Evolutionary conservation across 2,113 vertebrate species (phyloP).

Genomic region (Solenodon paradoxus): DNA sequence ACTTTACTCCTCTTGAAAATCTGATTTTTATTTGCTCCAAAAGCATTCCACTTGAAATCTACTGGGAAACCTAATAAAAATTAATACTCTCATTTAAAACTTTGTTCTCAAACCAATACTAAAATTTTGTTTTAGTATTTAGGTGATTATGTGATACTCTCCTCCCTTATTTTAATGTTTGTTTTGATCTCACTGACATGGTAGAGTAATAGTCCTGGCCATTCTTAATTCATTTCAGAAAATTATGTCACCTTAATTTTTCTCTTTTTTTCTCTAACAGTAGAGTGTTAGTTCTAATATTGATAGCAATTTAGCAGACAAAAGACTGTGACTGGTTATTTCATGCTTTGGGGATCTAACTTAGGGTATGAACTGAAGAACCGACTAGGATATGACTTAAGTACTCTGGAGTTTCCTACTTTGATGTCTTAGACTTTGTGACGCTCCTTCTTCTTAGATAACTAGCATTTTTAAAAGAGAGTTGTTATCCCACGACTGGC

Average conservation of each 20-base stretch:
- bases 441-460: background rate
- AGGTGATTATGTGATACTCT: background rate
- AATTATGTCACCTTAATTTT: background rate
- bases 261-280: background rate
- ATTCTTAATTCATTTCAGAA: slow-evolving; percentile 12
- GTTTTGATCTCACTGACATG: slow-evolving; percentile 33
- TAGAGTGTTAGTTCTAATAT: background rate
- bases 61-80: slow-evolving; percentile 33
- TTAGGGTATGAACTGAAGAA: background rate
- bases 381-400: background rate
- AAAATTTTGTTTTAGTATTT: slow-evolving; percentile 29
- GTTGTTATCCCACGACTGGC: background rate
- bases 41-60: slow-evolving; percentile 27
- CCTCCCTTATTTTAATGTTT: slow-evolving; percentile 27
- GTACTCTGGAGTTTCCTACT: background rate
- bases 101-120: slow-evolving; percentile 27
- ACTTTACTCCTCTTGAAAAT: slow-evolving; percentile 45
- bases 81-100: background rate
- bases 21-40: slow-evolving; percentile 36
- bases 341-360: background rate
- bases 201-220: background rate
- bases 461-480: background rate
- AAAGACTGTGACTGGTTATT: background rate
- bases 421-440: background rate
- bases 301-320: slow-evolving; percentile 2